These are phyloP conservation scores for Chrysocyon brachyurus DNA, from an alignment of 2,797 vertebrate genomes.

Conservation along the genomic window DNA sequence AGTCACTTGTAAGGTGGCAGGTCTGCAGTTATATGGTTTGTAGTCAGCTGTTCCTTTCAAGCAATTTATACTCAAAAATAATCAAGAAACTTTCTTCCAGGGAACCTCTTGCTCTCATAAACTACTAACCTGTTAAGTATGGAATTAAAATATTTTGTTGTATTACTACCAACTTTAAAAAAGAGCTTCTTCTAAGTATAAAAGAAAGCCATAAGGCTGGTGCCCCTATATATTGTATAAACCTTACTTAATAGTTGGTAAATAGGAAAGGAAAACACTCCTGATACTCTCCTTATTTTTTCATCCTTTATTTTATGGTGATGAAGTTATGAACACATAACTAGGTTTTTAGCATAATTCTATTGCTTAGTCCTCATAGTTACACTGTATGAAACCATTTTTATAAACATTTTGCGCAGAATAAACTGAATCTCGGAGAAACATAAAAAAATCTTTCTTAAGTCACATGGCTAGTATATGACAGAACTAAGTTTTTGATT, in stretches of 20 bases:
- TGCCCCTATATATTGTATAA: accelerated
- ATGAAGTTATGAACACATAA: not conserved
- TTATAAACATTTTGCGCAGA: not conserved
- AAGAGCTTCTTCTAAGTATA: not conserved
- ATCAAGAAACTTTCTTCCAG: constrained; percentile 84
- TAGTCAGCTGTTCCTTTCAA: constrained; percentile 76
- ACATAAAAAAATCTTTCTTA: not conserved
- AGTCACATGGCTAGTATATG: not conserved
- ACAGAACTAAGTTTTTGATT: not conserved
- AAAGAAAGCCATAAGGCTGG: not conserved
- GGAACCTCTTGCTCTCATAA: constrained; percentile 85
- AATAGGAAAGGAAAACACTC: not conserved
- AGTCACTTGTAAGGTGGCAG: constrained; percentile 83
- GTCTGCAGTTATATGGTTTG: constrained; percentile 86
- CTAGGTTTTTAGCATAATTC: not conserved
- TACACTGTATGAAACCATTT: not conserved
- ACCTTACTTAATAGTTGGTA: not conserved
- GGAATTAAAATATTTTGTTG: constrained; percentile 77
- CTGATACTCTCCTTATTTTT: not conserved
- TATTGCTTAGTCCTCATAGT: not conserved
- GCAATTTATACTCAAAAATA: constrained; percentile 88
- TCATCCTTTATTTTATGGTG: not conserved
- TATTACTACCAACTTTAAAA: constrained; percentile 52
- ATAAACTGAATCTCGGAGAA: not conserved
- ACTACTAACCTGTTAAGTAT: constrained; percentile 82